Evolutionary conservation across 2,113 vertebrate genomes (phyloP).

Genomic region (Microcebus murinus): DNA sequence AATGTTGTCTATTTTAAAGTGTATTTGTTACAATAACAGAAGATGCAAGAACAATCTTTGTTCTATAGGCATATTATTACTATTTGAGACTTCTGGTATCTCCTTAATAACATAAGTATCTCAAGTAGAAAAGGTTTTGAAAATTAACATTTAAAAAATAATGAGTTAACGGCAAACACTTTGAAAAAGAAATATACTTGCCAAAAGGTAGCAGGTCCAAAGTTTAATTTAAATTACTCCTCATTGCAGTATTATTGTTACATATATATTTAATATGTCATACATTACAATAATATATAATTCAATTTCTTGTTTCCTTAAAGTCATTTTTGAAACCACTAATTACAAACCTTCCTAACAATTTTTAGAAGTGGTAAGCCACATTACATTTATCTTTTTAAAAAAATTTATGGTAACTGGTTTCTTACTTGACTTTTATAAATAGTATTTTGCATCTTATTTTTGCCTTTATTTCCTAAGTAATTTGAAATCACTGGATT

Average conservation of each 20-base stretch:
- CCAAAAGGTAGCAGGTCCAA: conserved; percentile 48
- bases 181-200: conserved; percentile 56
- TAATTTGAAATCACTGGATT: conserved; percentile 70
- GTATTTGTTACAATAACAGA: conserved; percentile 64
- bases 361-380: conserved; percentile 58
- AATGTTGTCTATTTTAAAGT: conserved; percentile 60
- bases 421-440: conserved; percentile 79
- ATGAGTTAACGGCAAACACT: not conserved
- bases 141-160: conserved; percentile 48
- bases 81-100: conserved; percentile 40
- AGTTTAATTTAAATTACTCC: conserved; percentile 38
- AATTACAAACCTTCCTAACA: conserved; percentile 29
- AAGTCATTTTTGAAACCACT: conserved; percentile 68
- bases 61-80: conserved; percentile 37
- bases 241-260: conserved; percentile 62
- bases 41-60: conserved; percentile 41
- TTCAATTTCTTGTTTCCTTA: conserved; percentile 38
- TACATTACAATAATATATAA: conserved; percentile 17
- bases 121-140: conserved; percentile 47
- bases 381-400: conserved; percentile 67
- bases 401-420: conserved; percentile 67
- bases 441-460: conserved; percentile 68
- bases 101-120: conserved; percentile 20
- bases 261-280: conserved; percentile 50
- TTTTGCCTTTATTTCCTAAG: conserved; percentile 73